These are phyloP conservation scores for Agrochola macilenta DNA, from an alignment of 2,888 invertebrate species.

Conservation along the genomic window DNA sequence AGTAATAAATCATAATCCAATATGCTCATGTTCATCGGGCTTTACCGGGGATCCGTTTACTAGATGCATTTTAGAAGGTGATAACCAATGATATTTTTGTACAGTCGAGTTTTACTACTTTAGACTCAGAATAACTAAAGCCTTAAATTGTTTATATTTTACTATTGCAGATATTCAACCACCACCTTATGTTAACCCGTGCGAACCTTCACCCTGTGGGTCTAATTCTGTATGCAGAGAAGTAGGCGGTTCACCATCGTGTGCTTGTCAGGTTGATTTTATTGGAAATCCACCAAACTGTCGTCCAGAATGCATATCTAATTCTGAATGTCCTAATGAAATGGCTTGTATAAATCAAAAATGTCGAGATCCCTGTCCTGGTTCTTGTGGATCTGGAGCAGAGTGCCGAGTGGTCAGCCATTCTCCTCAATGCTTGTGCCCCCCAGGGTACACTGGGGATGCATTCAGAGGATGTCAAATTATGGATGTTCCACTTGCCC, in stretches of 20 bases:
- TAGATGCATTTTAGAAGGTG: slow-evolving; percentile 92
- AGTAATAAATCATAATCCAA: slow-evolving; percentile 94
- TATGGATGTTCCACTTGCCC: slow-evolving; percentile 88
- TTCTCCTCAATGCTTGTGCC: slow-evolving; percentile 94
- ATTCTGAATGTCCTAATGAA: slow-evolving; percentile 93
- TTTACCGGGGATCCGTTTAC: slow-evolving; percentile 94
- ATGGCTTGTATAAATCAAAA: slow-evolving; percentile 93
- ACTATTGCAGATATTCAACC: slow-evolving; percentile 78
- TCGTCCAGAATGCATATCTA: slow-evolving; percentile 93
- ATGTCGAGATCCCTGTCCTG: slow-evolving; percentile 94
- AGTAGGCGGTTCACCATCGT: slow-evolving; percentile 92
- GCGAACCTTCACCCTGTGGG: slow-evolving; percentile 94
- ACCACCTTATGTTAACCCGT: slow-evolving; percentile 88
- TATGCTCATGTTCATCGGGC: slow-evolving; percentile 92
- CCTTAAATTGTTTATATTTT: slow-evolving; percentile 24
- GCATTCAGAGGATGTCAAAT: slow-evolving; percentile 91
- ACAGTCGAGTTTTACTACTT: slow-evolving; percentile 11
- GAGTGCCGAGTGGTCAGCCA: slow-evolving; percentile 94
- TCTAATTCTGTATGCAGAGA: slow-evolving; percentile 92
- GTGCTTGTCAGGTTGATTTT: slow-evolving; percentile 93
- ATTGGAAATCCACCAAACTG: slow-evolving; percentile 93
- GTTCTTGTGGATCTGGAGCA: slow-evolving; percentile 93
- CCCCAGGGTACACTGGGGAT: slow-evolving; percentile 91
- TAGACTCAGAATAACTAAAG: slow-evolving; percentile 15
- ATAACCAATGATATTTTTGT: slow-evolving; percentile 48